Evolutionary conservation across 2,888 invertebrate genomes (phyloP), one percentile per base, ranked within the genome.

Genomic region (Didymodactylos carnosus): DNA sequence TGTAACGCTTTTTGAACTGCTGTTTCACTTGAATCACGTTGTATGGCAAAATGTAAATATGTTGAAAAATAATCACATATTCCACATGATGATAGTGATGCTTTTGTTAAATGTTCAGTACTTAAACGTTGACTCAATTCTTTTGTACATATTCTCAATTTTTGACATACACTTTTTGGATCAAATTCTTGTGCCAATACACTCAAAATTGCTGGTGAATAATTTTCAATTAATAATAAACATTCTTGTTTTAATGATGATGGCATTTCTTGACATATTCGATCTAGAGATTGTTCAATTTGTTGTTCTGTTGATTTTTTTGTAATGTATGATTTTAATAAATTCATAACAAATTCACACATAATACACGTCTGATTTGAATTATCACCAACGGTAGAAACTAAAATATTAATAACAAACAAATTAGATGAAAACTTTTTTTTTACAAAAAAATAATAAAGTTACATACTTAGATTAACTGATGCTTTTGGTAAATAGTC

Each of bases 281-380:
- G 11, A 25, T 69, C 2, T 23, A 69, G 27, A 69, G 4, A 25
- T 40, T 69, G 19, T 69, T 69, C 70, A 10, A 69, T 40, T 69
- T 69, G 29, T 39, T 39, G 29, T 40, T 69, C 43, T 5, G 73
- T 71, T 35, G 73, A 73, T 35, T 73, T 70, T 23, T 23, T 16
- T 23, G 39, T 41, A 14, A 73, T 73, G 40, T 73, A 73, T 49
- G 70, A 62, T 16, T 43, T 51, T 16, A 73, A 40, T 11, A 73
- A 40, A 62, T 70, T 70, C 25, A 73, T 73, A 27, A 70, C 25
- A 49, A 51, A 73, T 62, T 73, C 70, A 39, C 73, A 73, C 13
- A 73, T 27, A 35, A 73, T 39, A 62, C 73, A 73, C 11, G 51
- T 51, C 0, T 23, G 27, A 27, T 51, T 51, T 10, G 51, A 27